Percentiles rank a stretch among this genome's conserved stretches.
Evolutionary conservation across 1,140 invertebrate genomes (phyloP).

Genomic region (Brachionus paranguensis): DNA sequence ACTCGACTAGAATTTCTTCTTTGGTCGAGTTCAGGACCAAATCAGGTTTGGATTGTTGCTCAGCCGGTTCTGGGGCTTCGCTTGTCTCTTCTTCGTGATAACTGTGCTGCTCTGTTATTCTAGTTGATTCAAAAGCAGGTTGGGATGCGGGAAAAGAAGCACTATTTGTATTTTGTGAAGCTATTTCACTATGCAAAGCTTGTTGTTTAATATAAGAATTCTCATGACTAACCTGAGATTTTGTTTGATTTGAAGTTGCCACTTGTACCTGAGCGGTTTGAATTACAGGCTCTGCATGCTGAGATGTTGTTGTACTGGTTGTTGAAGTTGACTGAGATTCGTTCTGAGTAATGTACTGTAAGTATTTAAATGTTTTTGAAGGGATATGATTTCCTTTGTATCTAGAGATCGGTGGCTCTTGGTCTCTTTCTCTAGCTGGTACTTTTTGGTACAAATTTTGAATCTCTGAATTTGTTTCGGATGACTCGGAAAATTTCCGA

Average conservation of each 20-base stretch:
- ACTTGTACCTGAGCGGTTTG: neutral
- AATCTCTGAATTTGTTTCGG: neutral
- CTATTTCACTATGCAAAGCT: neutral
- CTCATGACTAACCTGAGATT: slow-evolving; percentile 3
- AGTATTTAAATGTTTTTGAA: slow-evolving; percentile 22
- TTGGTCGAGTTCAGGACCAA: neutral
- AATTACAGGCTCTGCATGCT: neutral
- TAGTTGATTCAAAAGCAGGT: neutral
- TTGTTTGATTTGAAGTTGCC: neutral
- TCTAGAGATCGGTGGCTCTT: slow-evolving; percentile 1
- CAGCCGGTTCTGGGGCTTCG: neutral
- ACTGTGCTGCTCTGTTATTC: neutral
- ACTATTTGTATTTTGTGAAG: neutral
- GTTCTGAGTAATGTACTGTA: slow-evolving; percentile 38
- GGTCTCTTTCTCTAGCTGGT: slow-evolving; percentile 35
- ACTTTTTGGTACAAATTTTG: neutral
- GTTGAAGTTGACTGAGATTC: neutral
- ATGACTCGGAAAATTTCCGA: neutral
- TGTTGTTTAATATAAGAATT: neutral
- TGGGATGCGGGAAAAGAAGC: neutral
- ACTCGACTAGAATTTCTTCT: neutral
- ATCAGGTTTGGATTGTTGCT: neutral
- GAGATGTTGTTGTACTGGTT: neutral
- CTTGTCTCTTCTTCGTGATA: neutral
- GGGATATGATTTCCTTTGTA: slow-evolving; percentile 26